Percentiles rank a stretch among this genome's conserved stretches.
phyloP scores from a whole-genome alignment of 64 coral and sea anemone genomes.

The Astreopora myriophthalma region DNA sequence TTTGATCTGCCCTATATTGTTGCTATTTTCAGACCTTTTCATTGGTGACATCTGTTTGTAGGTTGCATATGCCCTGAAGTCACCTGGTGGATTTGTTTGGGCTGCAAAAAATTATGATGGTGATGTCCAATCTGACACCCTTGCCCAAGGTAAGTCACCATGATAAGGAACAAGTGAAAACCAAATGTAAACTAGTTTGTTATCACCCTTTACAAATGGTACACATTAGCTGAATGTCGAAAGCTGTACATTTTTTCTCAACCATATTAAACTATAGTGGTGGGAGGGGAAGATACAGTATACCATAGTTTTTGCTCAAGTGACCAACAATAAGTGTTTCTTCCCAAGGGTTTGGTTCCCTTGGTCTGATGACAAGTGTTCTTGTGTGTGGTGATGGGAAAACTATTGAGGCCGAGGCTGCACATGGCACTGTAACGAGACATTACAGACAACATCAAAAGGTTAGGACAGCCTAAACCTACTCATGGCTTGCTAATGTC shows the following conservation, averaged over 20 bases:
- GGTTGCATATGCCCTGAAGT: constrained; percentile 98
- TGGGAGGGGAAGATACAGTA: no score
- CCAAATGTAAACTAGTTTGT: not conserved
- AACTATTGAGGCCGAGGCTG: constrained; percentile 97
- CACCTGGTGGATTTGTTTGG: constrained; percentile 98
- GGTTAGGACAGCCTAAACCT: constrained; percentile 1
- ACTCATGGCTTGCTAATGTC: not conserved
- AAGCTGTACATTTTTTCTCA: no score
- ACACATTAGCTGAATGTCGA: not conserved
- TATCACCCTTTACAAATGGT: not conserved
- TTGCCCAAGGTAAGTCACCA: constrained; percentile 86
- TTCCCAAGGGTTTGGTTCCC: constrained; percentile 86
- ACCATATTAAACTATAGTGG: no score
- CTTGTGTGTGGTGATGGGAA: constrained; percentile 95
- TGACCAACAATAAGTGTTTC: not conserved
- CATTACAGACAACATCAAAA: constrained; percentile 96
- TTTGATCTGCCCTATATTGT: no score
- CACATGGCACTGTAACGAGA: constrained; percentile 97
- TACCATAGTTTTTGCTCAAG: no score
- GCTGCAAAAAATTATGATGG: constrained; percentile 99
- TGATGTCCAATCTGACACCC: constrained; percentile 97
- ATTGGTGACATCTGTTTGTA: constrained; percentile 8
- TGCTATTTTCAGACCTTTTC: not conserved
- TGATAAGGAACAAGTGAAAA: not conserved
- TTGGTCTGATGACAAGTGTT: constrained; percentile 98